Evolutionary conservation across 2,888 invertebrate species (phyloP).

Genomic region (Orchesellides sinensis): DNA sequence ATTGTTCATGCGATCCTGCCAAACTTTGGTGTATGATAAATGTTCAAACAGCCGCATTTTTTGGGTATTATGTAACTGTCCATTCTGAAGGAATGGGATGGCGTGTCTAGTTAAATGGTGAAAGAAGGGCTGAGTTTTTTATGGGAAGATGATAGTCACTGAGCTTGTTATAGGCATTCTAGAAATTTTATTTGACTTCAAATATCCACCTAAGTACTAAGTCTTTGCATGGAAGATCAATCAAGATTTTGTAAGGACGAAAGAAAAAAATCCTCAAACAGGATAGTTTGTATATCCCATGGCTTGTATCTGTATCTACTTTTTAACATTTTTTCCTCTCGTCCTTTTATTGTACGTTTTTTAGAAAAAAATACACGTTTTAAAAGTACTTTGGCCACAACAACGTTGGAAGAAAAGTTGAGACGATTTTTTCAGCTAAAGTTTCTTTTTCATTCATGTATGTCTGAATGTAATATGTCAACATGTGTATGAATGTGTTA

Average conservation of each 20-base stretch:
- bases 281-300: too few species aligned
- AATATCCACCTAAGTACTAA: neutral
- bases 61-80: neutral
- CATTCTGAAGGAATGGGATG: too few species aligned
- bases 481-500: too few species aligned
- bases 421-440: too few species aligned
- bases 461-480: neutral
- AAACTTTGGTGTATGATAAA: too few species aligned
- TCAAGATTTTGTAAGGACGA: neutral
- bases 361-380: neutral
- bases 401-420: too few species aligned
- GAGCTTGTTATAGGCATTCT: neutral
- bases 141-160: too few species aligned
- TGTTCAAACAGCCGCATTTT: neutral
- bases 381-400: too few species aligned
- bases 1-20: too few species aligned
- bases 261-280: neutral
- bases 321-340: neutral
- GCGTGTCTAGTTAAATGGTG: too few species aligned
- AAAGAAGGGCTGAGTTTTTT: neutral
- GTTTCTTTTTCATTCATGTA: too few species aligned
- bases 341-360: neutral
- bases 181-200: neutral
- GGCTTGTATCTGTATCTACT: too few species aligned
- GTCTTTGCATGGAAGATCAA: constrained; percentile 1